Evolutionary conservation across 2,797 vertebrate genomes (phyloP).

Genomic region (Chelmon rostratus): DNA sequence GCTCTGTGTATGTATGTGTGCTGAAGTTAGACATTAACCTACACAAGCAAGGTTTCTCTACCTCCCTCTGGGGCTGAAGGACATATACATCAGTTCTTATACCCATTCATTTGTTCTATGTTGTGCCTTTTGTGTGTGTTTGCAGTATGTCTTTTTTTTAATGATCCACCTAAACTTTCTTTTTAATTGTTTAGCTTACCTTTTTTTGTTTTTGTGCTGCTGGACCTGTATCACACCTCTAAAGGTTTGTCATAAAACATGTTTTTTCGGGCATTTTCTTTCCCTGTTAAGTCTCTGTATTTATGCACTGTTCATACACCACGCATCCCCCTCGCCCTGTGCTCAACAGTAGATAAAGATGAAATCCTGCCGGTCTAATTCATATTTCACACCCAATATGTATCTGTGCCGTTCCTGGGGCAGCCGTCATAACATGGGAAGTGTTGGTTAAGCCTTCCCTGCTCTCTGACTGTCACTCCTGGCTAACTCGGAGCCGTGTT

Average conservation of each 20-base stretch:
- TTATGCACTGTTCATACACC: conserved; percentile 18
- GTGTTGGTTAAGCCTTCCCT: conserved; percentile 70
- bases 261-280: not conserved
- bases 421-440: conserved; percentile 72
- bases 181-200: not conserved
- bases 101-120: conserved; percentile 39
- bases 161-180: conserved; percentile 10
- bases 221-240: not conserved
- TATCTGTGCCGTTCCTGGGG: conserved; percentile 68
- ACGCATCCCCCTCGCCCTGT: conserved; percentile 18
- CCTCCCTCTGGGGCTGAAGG: conserved; percentile 57
- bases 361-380: conserved; percentile 73
- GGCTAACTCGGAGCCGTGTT: conserved; percentile 66
- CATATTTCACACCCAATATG: conserved; percentile 79
- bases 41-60: conserved; percentile 59
- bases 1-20: not conserved
- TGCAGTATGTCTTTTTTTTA: conserved; percentile 26
- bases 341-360: conserved; percentile 72
- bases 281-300: conserved; percentile 23
- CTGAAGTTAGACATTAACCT: conserved; percentile 72
- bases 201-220: not conserved
- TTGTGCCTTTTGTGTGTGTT: conserved; percentile 27
- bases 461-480: conserved; percentile 73
- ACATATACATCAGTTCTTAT: conserved; percentile 55
- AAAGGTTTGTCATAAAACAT: not conserved